phyloP scores from a whole-genome alignment of 2,888 invertebrate genomes.

The Campoletis raptor region DNA sequence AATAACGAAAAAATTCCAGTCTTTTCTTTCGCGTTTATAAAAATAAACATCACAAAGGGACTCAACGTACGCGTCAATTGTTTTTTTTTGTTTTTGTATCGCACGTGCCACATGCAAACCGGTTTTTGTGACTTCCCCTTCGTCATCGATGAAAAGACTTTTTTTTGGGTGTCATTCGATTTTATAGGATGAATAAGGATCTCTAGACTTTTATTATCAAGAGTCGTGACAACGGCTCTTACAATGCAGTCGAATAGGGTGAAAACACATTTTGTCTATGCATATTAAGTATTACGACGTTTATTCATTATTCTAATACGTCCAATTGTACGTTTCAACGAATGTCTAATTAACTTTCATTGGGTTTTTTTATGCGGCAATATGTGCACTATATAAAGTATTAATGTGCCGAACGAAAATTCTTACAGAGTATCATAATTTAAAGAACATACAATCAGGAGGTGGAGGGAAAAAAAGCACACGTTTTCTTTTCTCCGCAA shows the following conservation, averaged over 20 bases:
- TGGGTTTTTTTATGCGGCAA: neutral
- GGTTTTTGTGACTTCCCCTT: neutral
- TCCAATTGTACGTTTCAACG: neutral
- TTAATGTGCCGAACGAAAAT: neutral
- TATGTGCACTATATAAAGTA: neutral
- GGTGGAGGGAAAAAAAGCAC: too few species aligned
- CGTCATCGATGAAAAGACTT: constrained; percentile 11
- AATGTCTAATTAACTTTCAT: neutral
- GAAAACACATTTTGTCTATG: neutral
- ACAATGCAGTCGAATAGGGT: neutral
- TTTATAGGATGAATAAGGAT: neutral
- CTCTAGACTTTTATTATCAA: neutral
- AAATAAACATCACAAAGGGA: constrained; percentile 6
- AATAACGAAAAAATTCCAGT: constrained; percentile 1
- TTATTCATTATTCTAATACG: neutral
- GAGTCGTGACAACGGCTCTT: neutral
- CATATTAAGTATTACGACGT: neutral
- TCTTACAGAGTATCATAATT: neutral
- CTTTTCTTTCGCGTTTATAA: constrained; percentile 5
- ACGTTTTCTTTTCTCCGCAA: too few species aligned
- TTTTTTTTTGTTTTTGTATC: constrained; percentile 2
- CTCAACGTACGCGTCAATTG: neutral
- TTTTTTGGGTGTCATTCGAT: neutral
- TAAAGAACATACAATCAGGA: too few species aligned
- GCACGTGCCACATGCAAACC: neutral